phyloP scores from a whole-genome alignment of 2,113 vertebrate species.

The Myrmecobius fasciatus region DNA sequence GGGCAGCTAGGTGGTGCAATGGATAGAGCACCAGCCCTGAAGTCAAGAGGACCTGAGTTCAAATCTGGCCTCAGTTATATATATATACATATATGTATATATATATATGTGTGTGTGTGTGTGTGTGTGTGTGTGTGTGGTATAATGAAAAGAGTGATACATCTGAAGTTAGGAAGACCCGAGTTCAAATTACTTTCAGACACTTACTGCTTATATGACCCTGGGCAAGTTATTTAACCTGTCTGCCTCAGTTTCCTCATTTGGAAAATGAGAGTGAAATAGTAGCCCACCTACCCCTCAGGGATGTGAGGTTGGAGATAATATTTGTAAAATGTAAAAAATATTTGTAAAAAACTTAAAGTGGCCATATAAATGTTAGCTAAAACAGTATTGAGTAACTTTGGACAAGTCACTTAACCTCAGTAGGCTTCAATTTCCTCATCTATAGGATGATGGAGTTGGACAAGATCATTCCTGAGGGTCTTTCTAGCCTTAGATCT shows the following conservation, averaged over 20 bases:
- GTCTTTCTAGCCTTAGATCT: background rate
- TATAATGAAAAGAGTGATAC: background rate
- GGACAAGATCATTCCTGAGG: background rate
- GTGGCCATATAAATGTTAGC: background rate
- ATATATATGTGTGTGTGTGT: too few species aligned
- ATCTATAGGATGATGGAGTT: background rate
- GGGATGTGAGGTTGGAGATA: background rate
- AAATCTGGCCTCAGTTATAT: too few species aligned
- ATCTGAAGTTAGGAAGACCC: background rate
- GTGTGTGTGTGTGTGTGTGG: too few species aligned
- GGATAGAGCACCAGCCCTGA: too few species aligned
- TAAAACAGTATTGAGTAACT: background rate
- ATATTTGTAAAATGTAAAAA: background rate
- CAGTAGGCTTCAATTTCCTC: background rate
- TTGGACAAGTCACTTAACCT: background rate
- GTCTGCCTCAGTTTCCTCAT: background rate
- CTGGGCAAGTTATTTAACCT: background rate
- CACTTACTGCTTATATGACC: background rate
- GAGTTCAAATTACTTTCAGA: background rate
- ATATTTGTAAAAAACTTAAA: background rate
- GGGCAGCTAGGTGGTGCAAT: too few species aligned
- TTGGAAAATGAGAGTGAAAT: background rate
- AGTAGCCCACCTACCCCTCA: background rate
- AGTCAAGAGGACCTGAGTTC: too few species aligned
- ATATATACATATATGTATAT: too few species aligned